Percentiles rank a stretch among this genome's conserved stretches.
Conservation (phyloP, 1,140 invertebrate genomes). For the Fopius arisanus region DNA sequence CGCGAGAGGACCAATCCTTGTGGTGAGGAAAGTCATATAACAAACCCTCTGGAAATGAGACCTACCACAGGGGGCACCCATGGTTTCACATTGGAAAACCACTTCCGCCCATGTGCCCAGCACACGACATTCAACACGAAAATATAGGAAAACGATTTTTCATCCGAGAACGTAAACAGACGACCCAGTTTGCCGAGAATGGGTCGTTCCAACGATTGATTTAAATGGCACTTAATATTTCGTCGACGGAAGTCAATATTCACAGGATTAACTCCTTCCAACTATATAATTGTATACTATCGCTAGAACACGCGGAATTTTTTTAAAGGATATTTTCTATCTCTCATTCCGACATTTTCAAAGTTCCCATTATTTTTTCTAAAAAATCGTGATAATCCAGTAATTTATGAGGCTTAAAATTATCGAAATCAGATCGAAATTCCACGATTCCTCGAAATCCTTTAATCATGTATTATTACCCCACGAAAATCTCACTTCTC, state of each 20-base stretch:
- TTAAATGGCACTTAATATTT: neutral
- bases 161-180: conserved; percentile 37
- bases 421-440: neutral
- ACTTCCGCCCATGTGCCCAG: conserved; percentile 43
- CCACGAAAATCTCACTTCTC: neutral
- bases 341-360: no score
- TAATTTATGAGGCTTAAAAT: neutral
- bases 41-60: conserved; percentile 17
- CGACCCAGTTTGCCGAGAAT: neutral
- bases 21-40: conserved; percentile 1
- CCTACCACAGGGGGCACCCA: conserved; percentile 3
- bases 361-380: no score
- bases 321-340: no score
- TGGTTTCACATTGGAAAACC: conserved; percentile 31
- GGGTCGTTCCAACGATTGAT: neutral
- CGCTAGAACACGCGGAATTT: no score
- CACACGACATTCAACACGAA: conserved; percentile 31
- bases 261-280: neutral
- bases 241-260: neutral
- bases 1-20: neutral
- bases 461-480: neutral
- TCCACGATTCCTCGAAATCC: neutral
- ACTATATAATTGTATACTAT: no score
- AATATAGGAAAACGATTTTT: conserved; percentile 35
- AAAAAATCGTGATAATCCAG: no score